Evolutionary conservation across 2,113 vertebrate species (phyloP).

Genomic region (Kryptolebias marmoratus): DNA sequence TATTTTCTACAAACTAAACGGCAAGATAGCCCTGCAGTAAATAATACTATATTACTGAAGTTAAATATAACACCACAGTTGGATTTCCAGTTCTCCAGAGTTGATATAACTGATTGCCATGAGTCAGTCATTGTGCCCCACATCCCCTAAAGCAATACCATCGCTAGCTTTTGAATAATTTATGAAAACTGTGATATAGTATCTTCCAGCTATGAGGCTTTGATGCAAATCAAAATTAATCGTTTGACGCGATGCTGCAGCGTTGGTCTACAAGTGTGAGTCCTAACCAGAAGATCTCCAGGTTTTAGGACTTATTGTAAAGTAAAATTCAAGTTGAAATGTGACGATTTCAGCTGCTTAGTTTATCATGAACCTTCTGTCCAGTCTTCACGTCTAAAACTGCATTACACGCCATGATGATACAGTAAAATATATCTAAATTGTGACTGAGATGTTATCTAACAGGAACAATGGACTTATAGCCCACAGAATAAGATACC

Average conservation of each 20-base stretch:
- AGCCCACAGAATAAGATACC: too few species aligned
- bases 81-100: constrained; percentile 17
- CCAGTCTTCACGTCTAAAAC: too few species aligned
- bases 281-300: not conserved
- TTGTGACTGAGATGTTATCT: too few species aligned
- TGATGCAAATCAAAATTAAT: constrained; percentile 29
- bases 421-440: too few species aligned
- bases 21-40: not conserved
- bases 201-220: constrained; percentile 35
- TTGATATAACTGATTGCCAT: constrained; percentile 56
- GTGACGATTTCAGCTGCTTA: too few species aligned
- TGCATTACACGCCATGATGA: too few species aligned
- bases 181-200: constrained; percentile 54
- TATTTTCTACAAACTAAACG: not conserved
- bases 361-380: too few species aligned
- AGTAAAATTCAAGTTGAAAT: not conserved
- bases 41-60: constrained; percentile 3
- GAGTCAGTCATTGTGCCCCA: constrained; percentile 49
- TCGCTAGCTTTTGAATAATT: constrained; percentile 64
- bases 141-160: constrained; percentile 52
- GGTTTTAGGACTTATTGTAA: not conserved
- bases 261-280: not conserved
- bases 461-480: too few species aligned
- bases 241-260: constrained; percentile 15
- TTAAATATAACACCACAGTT: constrained; percentile 23